A percentile compares a stretch with the other conserved stretches of the same genome.
Evolutionary conservation across 2,888 invertebrate genomes (phyloP).

Genomic region (Phymatocera aterrima): DNA sequence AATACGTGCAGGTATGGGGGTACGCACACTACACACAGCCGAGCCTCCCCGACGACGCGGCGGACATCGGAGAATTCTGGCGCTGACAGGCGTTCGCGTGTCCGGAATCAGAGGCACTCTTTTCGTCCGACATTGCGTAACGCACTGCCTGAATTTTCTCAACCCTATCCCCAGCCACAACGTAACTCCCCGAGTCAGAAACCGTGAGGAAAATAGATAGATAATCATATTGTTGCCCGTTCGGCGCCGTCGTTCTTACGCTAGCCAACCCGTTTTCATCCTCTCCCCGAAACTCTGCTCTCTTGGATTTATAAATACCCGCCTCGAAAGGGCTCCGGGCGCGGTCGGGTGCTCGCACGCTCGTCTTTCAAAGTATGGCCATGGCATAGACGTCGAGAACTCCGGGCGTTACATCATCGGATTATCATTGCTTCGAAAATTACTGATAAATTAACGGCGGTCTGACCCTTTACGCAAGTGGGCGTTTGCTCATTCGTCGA

Average conservation of each 20-base stretch:
- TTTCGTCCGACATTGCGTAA: conserved; percentile 28
- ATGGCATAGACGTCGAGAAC: neutral
- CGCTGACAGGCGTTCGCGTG: conserved; percentile 32
- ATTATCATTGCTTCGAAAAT: neutral
- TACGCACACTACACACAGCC: neutral
- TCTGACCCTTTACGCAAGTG: neutral
- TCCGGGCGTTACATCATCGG: neutral
- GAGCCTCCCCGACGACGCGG: neutral
- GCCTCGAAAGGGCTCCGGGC: neutral
- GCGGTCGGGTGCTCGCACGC: no score
- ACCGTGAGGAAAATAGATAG: neutral
- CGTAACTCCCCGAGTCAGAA: neutral
- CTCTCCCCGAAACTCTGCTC: neutral
- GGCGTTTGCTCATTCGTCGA: conserved; percentile 9
- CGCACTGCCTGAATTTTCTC: neutral
- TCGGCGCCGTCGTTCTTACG: neutral
- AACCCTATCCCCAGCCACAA: neutral
- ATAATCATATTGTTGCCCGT: neutral
- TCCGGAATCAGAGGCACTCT: conserved; percentile 34
- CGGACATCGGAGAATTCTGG: conserved; percentile 23
- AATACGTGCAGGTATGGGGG: no score
- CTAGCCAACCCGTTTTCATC: neutral
- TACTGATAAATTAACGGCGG: neutral
- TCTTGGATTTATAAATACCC: conserved; percentile 7
- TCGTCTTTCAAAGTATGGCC: neutral